These are phyloP conservation scores for Calycopis cecrops DNA, from an alignment of 1,140 invertebrate species.

Conservation along the genomic window DNA sequence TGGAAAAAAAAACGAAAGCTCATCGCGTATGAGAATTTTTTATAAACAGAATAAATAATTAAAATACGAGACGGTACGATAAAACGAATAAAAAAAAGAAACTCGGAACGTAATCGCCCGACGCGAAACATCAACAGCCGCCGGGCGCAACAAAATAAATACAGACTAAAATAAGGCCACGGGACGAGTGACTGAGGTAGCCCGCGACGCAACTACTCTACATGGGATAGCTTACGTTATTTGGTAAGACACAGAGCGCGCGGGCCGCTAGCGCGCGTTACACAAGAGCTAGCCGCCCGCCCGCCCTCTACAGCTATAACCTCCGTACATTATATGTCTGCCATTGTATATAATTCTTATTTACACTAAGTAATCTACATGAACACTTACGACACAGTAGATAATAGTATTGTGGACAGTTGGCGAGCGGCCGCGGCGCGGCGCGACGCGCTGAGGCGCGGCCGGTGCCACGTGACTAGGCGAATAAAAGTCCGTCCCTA, in stretches of 20 bases:
- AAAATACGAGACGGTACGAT: constrained; percentile 56
- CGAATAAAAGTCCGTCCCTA: constrained; percentile 57
- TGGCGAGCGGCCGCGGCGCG: constrained; percentile 49
- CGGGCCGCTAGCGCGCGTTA: constrained; percentile 24
- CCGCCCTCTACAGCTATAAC: constrained; percentile 33
- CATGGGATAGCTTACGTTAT: constrained; percentile 51
- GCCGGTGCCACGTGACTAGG: constrained; percentile 61
- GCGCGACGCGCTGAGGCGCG: constrained; percentile 35
- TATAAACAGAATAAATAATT: constrained; percentile 61
- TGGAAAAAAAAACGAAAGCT: constrained; percentile 61
- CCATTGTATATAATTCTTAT: constrained; percentile 62
- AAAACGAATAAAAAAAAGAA: constrained; percentile 61
- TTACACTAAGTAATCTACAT: constrained; percentile 67
- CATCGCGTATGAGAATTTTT: constrained; percentile 57
- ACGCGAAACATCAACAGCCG: constrained; percentile 68
- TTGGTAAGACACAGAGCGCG: constrained; percentile 47
- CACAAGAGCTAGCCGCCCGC: constrained; percentile 27
- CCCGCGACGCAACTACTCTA: constrained; percentile 68
- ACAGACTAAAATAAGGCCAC: constrained; percentile 66
- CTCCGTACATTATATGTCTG: constrained; percentile 49
- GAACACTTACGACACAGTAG: constrained; percentile 71
- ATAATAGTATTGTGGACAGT: constrained; percentile 67
- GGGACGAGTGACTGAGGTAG: constrained; percentile 71
- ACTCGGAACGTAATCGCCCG: constrained; percentile 65
- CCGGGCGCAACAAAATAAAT: constrained; percentile 71